These are phyloP conservation scores for Sciurus vulgaris DNA, from an alignment of 2,797 vertebrate species.

Conservation along the genomic window DNA sequence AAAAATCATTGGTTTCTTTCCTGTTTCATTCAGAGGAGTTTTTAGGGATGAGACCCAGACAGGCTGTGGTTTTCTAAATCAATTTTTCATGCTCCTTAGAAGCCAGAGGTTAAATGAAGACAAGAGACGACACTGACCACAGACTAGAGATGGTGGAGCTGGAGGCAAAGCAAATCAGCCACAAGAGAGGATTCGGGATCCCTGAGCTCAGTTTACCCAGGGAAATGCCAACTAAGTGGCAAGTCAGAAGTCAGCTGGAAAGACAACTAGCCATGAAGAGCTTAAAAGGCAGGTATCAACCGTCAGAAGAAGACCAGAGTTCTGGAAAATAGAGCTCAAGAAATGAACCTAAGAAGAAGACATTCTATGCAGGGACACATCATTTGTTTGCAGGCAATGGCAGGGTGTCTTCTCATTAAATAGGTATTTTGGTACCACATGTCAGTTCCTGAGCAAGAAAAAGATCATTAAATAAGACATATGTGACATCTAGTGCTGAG, in stretches of 20 bases:
- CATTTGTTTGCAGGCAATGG: neutral
- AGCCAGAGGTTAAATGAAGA: constrained; percentile 41
- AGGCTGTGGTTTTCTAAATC: constrained; percentile 46
- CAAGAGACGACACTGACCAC: neutral
- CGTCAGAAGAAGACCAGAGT: neutral
- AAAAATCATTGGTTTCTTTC: constrained; percentile 31
- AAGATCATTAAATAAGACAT: neutral
- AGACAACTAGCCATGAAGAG: neutral
- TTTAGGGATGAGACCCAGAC: constrained; percentile 31
- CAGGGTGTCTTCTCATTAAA: neutral
- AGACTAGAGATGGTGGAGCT: neutral
- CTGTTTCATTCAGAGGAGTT: neutral
- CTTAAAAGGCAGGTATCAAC: neutral
- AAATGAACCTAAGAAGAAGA: neutral
- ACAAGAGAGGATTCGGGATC: neutral
- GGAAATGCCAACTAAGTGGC: neutral
- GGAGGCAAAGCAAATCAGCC: neutral
- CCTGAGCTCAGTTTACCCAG: neutral
- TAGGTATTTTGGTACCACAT: neutral
- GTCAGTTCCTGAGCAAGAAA: neutral
- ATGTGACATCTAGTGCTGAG: neutral
- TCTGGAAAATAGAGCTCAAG: neutral
- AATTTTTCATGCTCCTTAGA: constrained; percentile 21
- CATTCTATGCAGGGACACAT: neutral
- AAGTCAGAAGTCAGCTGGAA: neutral